phyloP scores from a whole-genome alignment of 1,140 invertebrate genomes.

The Acromyrmex echinatior region DNA sequence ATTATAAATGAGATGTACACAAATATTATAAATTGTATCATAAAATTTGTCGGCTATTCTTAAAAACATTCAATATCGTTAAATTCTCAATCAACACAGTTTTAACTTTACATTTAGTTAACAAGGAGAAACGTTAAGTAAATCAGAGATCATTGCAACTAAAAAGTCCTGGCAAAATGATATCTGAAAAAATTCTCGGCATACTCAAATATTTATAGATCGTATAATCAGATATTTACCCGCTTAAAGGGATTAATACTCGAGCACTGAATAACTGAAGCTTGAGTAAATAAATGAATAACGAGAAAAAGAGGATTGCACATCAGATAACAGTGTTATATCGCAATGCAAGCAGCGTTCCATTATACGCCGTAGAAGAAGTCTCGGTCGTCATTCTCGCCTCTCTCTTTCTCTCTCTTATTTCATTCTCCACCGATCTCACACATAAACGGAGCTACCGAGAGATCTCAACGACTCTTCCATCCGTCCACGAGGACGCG shows the following conservation, averaged over 20 bases:
- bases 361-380: neutral
- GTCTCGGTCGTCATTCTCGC: conserved; percentile 1
- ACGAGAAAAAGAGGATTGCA: neutral
- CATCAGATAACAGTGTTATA: conserved; percentile 32
- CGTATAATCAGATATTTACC: conserved; percentile 23
- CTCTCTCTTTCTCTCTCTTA: neutral
- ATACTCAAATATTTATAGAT: conserved; percentile 24
- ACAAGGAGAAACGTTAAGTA: neutral
- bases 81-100: neutral
- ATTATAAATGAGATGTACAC: neutral
- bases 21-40: neutral
- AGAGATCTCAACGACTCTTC: conserved; percentile 58
- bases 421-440: conserved; percentile 21
- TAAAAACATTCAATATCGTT: neutral
- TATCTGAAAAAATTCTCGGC: neutral
- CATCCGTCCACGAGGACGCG: conserved; percentile 19
- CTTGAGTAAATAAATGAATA: conserved; percentile 31
- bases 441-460: neutral
- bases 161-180: neutral
- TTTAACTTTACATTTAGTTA: neutral
- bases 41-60: neutral
- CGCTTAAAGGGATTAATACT: conserved; percentile 21
- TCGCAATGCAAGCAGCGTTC: neutral
- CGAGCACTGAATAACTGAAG: neutral
- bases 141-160: neutral